Evolutionary conservation across 2,888 invertebrate species (phyloP), one percentile per base, ranked within the genome.

Genomic region (Erebia palarica): DNA sequence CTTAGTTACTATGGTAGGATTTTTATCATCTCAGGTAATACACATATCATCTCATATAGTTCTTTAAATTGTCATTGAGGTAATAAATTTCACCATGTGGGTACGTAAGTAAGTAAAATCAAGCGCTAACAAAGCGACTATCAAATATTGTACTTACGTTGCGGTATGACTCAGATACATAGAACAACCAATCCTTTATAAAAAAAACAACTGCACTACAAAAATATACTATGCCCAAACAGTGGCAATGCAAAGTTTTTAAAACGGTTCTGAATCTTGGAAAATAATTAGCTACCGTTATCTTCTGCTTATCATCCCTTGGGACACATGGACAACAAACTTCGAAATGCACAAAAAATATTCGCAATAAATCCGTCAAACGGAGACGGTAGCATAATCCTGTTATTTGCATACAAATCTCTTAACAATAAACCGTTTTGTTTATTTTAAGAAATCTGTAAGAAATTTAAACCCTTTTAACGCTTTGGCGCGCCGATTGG

Each of bases 331-430:
- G 74, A 79, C 77, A 78, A 77, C 79, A 82, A 81, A 81, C 73
- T 75, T 78, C 18, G 16, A 67, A 59, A 49, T 16, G 5, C 78
- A 79, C 79, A 78, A 78, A 81, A 81, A 78, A 80, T 78, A 76
- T 78, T 71, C 72, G 76, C 81, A 84, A 85, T 85, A 89, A 86
- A 83, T 85, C 82, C 80, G 78, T 84, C 83, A 86, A 84, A 82
- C 70, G 75, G 73, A 78, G 81, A 86, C 90, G 84, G 93, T 92
- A 93, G 93, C 92, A 76, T 87, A 90, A 91, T 91, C 88, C 86
- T 89, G 84, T 92, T 92, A 92, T 91, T 92, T 92, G 91, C 92
- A 92, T 91, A 91, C 91, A 91, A 87, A 83, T 84, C 83, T 78
- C 73, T 77, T 76, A 80, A 90, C 89, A 91, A 89, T 83, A 81